Evolutionary conservation across 2,797 vertebrate species (phyloP).

Genomic region (Xiphorhynchus erythropygius): DNA sequence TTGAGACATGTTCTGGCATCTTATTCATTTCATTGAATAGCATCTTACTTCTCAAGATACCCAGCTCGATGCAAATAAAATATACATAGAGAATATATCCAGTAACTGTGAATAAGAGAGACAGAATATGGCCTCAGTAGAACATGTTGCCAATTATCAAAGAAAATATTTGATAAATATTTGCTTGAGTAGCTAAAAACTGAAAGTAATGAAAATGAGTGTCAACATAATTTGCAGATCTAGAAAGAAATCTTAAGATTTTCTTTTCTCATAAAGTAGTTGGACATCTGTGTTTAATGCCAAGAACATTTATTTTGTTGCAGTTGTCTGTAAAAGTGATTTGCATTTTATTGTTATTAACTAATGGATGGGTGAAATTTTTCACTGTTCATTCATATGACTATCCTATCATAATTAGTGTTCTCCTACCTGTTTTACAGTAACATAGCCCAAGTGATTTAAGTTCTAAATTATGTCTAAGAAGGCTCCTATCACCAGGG

Average conservation of each 20-base stretch:
- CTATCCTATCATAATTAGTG: background rate
- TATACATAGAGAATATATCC: background rate
- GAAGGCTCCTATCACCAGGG: background rate
- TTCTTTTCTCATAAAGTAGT: background rate
- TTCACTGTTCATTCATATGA: background rate
- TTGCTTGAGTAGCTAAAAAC: background rate
- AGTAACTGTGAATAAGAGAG: background rate
- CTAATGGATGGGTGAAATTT: background rate
- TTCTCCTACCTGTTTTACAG: background rate
- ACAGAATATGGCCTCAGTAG: background rate
- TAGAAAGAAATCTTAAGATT: background rate
- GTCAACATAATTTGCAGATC: background rate
- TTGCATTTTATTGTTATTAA: background rate
- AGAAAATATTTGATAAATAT: background rate
- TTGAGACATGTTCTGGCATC: background rate
- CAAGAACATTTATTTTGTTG: background rate
- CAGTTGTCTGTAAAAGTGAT: background rate
- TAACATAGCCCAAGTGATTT: background rate
- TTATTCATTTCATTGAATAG: background rate
- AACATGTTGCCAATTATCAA: background rate
- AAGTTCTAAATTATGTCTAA: background rate
- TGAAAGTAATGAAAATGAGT: background rate
- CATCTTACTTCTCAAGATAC: background rate
- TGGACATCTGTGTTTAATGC: background rate
- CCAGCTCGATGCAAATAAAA: background rate